A percentile compares a stretch with the other conserved stretches of the same genome.
Evolutionary conservation across 1,140 invertebrate genomes (phyloP).

Genomic region (Ceratina japonica): DNA sequence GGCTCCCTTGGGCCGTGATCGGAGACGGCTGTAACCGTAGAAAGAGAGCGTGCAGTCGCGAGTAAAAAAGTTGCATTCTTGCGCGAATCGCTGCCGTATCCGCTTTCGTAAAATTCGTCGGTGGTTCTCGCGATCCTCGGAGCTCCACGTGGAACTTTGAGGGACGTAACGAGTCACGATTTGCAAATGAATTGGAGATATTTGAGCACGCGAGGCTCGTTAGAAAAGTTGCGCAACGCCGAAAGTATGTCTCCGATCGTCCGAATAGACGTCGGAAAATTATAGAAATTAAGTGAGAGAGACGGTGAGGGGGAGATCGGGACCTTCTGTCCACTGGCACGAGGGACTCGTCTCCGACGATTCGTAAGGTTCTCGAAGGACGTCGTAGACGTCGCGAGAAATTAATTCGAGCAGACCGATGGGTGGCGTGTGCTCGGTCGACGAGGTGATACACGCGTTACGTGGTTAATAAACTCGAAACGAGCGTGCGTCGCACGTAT

Average conservation of each 20-base stretch:
- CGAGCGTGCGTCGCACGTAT: neutral
- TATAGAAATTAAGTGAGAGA: too few relatives aligned
- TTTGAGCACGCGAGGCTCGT: neutral
- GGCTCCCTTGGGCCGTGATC: too few relatives aligned
- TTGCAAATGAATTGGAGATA: neutral
- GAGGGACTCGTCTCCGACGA: too few relatives aligned
- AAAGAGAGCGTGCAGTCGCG: too few relatives aligned
- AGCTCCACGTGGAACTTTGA: neutral
- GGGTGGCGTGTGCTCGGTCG: neutral
- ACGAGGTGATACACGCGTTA: slow-evolving; percentile 9
- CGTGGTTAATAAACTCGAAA: slow-evolving; percentile 6
- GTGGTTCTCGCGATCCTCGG: too few relatives aligned
- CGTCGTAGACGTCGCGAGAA: too few relatives aligned
- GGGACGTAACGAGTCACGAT: neutral
- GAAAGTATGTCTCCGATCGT: neutral
- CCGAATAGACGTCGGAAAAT: neutral
- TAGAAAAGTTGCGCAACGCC: slow-evolving; percentile 1
- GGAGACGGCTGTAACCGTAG: too few relatives aligned
- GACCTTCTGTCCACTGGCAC: too few relatives aligned
- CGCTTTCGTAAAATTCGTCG: neutral
- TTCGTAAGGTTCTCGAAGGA: too few relatives aligned
- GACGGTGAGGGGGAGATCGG: too few relatives aligned
- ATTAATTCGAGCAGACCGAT: neutral
- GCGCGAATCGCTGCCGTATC: neutral
- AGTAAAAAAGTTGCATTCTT: neutral